Evolutionary conservation across 2,888 invertebrate species (phyloP), one percentile per base, ranked within the genome.

Genomic region (Himalopsyche japonica): DNA sequence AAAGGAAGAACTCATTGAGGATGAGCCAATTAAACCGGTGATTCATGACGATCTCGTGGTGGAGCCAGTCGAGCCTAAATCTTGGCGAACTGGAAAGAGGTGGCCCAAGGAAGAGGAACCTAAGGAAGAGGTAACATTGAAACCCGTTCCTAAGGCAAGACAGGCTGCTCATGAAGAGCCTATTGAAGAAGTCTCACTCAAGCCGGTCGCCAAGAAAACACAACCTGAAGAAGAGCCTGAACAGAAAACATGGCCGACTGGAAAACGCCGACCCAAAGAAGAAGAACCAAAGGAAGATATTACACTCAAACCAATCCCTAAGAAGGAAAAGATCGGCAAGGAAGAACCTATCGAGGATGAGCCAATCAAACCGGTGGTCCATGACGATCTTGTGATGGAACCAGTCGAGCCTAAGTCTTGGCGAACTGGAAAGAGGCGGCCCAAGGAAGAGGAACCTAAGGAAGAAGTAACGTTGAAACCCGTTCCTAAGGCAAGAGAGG

Each of bases 251-350:
- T 89, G 89, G 89, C 89, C 88, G 12, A 89, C 87, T 20, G 89
- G 89, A 15, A 89, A 89, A 85, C 88, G 88, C 80, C 88, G 88
- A 87, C 89, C 88, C 81, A 88, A 85, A 49, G 88, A 88, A 87
- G 90, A 87, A 87, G 87, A 88, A 64, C 87, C 88, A 5, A 88
- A 88, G 48, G 89, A 89, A 87, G 89, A 90, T 24, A 89, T 90
- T 0, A 88, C 89, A 20, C 88, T 91, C 4, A 89, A 90, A 85
- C 91, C 92, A 0, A 88, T 91, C 86, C 90, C 87, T 87, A 92
- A 88, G 85, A 87, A 84, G n/a, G 89, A 86, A 89, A 85, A 89
- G 90, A 15, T 89, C 89, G 3, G 88, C 80, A 88, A 89, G 12
- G 1, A 90, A 85, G 88, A 89, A 85, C 89, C 88, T 0, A 76